A percentile compares a stretch with the other conserved stretches of the same genome.
phyloP scores from a whole-genome alignment of 2,888 invertebrate genomes.

The Chirona hameri region DNA sequence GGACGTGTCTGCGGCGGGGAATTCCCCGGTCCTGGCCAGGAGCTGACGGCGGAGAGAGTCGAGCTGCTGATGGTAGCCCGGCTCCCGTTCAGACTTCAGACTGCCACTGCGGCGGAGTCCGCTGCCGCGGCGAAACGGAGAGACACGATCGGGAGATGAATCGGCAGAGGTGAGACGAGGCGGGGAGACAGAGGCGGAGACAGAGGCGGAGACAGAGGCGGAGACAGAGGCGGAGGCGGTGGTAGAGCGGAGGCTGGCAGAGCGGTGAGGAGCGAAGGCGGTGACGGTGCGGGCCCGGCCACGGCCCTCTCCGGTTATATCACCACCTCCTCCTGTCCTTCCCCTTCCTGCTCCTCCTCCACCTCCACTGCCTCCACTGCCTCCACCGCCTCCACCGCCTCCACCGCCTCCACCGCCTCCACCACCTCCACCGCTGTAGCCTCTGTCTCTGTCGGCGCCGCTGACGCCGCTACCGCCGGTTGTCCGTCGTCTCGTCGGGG shows the following conservation, averaged over 20 bases:
- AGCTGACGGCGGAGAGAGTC: not conserved
- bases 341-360: not conserved
- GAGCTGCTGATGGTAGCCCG: not conserved
- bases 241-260: not conserved
- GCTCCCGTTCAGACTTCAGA: not conserved
- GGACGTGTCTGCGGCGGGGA: not conserved
- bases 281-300: not conserved
- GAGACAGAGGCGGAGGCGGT: too few species aligned
- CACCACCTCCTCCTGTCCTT: not conserved
- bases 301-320: not conserved
- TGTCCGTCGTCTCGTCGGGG: not conserved
- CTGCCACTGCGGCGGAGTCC: not conserved
- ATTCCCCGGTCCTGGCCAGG: not conserved
- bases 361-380: too few species aligned
- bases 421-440: too few species aligned
- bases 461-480: not conserved
- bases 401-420: too few species aligned
- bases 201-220: too few species aligned
- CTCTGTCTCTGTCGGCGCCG: not conserved
- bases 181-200: too few species aligned
- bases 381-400: too few species aligned
- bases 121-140: not conserved
- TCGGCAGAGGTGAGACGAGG: not conserved
- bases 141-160: not conserved
- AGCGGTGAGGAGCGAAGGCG: not conserved